Evolutionary conservation across 2,888 invertebrate species (phyloP), one percentile per base, ranked within the genome.

Genomic region (Ptychoptera albimana): DNA sequence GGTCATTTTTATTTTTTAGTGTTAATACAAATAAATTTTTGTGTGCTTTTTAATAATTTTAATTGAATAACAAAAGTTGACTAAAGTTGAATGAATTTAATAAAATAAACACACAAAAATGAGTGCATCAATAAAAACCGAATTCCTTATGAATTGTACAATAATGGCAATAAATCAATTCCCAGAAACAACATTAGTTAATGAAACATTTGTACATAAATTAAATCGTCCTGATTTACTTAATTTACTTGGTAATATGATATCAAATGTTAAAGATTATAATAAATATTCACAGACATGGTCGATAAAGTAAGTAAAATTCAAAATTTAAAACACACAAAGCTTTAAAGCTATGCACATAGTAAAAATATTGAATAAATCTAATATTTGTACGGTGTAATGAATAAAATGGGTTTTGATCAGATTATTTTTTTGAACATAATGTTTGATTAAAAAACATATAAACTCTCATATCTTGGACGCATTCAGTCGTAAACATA

Each of bases 111-210:
- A 39, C 15, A 15, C 11, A 31, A 54, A 51, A 50, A 63, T 64
- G 64, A 59, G 62, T 45, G 61, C 63, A 50, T 55, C 55, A 49
- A 58, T 64, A 46, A 60, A 61, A 50, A 63, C 61, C 6, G 60
- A 61, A 48, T 50, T 64, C 42, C 48, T 64, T 48, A 57, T 60
- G 42, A 64, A 64, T 49, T 64, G 64, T 52, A 64, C 64, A 45
- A 57, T 64, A 37, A 55, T 63, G 13, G 62, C 64, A 10, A 57
- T 63, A 8, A 55, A 56, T 37, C 62, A 63, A 41, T 64, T 63
- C 45, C 39, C 50, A 12, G 55, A 57, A 34, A 49, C 61, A 46
- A 54, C 55, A 46, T 56, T 59, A 46, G 56, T 61, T 13, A 64
- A 63, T 46, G 54, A 53, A 23, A 56, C 59, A 16, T 49, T 55